These are phyloP conservation scores for Acrocephalus kingi DNA, from an alignment of 2,113 vertebrate genomes.

Conservation along the genomic window DNA sequence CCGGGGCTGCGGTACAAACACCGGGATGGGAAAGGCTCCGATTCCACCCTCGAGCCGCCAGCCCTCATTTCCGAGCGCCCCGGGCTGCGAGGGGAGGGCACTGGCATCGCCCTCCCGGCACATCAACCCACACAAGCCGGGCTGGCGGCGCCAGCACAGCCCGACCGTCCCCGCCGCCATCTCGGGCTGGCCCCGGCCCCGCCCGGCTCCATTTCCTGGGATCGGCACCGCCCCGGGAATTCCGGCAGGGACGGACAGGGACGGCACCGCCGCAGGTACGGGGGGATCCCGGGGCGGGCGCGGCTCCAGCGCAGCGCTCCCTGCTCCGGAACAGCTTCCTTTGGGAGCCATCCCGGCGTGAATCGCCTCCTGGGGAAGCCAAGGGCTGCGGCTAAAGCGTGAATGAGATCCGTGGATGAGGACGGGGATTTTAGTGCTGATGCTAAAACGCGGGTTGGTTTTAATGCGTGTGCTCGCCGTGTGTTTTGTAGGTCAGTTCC, in stretches of 20 bases:
- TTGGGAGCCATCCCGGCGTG: rapidly evolving
- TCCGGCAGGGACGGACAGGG: background rate
- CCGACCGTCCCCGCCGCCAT: background rate
- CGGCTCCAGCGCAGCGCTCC: background rate
- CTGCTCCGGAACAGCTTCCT: too few species aligned
- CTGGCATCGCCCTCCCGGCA: rapidly evolving
- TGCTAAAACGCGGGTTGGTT: background rate
- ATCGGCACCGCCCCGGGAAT: background rate
- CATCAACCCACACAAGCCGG: rapidly evolving
- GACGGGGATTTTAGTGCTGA: background rate
- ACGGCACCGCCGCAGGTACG: background rate
- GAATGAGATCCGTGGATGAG: too few species aligned
- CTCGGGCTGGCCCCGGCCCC: background rate
- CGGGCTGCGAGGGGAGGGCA: background rate
- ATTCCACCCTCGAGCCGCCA: rapidly evolving
- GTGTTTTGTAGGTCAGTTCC: background rate
- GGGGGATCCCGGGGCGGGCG: background rate
- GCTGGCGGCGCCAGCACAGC: rapidly evolving
- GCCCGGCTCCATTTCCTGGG: background rate
- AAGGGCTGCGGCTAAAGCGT: rapidly evolving
- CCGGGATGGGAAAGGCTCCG: rapidly evolving
- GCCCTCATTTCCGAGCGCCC: background rate
- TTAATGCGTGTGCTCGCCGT: background rate
- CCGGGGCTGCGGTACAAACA: too few species aligned
- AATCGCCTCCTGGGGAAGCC: background rate